These are phyloP conservation scores for Epinotia ramella DNA, from an alignment of 2,888 invertebrate species.

Conservation along the genomic window DNA sequence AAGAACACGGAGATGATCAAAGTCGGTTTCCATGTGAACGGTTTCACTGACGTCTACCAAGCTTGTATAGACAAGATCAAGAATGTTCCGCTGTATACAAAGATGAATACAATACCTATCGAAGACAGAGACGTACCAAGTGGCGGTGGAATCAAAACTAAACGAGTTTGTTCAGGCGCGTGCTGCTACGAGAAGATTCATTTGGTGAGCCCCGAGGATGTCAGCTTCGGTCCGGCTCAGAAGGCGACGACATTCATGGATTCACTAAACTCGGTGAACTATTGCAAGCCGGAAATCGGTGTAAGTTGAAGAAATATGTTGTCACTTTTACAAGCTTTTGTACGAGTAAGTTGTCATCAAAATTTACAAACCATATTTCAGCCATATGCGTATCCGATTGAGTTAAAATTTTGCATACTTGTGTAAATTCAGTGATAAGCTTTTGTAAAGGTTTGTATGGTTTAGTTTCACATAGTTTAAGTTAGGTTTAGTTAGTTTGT, in stretches of 20 bases:
- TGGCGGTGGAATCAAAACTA: conserved; percentile 36
- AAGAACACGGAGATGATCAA: conserved; percentile 10
- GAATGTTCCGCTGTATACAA: conserved; percentile 31
- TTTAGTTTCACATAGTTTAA: no score
- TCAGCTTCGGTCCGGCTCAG: conserved; percentile 50
- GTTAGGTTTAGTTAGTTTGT: no score
- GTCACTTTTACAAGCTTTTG: background rate
- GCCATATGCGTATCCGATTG: no score
- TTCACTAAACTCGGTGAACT: conserved; percentile 50
- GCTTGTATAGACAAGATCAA: conserved; percentile 27
- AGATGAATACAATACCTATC: conserved; percentile 5
- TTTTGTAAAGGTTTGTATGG: no score
- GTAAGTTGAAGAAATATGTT: background rate
- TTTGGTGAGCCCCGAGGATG: conserved; percentile 50
- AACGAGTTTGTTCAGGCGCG: conserved; percentile 53
- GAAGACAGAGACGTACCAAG: background rate
- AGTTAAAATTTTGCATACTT: no score
- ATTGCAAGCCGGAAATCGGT: conserved; percentile 39
- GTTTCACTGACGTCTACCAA: conserved; percentile 24
- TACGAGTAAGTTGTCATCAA: no score
- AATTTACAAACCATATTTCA: no score
- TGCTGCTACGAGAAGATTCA: conserved; percentile 53
- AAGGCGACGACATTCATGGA: conserved; percentile 51
- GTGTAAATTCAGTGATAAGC: no score
- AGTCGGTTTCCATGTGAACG: conserved; percentile 29